Evolutionary conservation across 2,113 vertebrate species (phyloP), one percentile per base, ranked within the genome.

Genomic region (Carassius gibelio): DNA sequence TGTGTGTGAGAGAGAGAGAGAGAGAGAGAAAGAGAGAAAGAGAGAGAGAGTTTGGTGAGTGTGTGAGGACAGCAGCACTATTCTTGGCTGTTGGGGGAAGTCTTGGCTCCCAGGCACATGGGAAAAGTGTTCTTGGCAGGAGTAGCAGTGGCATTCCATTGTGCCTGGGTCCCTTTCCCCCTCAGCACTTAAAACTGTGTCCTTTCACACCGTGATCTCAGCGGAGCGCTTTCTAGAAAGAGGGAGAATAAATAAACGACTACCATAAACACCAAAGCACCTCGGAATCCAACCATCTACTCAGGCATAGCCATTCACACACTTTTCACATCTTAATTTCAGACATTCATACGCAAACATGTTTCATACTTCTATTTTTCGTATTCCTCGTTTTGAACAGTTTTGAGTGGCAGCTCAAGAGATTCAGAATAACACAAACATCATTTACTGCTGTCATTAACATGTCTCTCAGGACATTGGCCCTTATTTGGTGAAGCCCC

Each of bases 91-190:
- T 86, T 81, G 90, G 87, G 92, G 93, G 90, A 93, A 92, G 93
- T 92, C 93, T 94, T 94, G 94, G 93, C 93, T 94, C 92, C 86
- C 79, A 69, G 75, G 90, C 86, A 91, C 91, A 94, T 95, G 94
- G 93, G 94, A 94, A 95, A 94, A 94, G 92, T 93, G 93, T 91
- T 94, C 88, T 93, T 94, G 94, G 94, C 93, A 92, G 90, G 87
- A 89, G 74, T 79, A 90, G 87, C 89, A 81, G 62, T 90, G 89
- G 90, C 92, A 93, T 94, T 94, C 93, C 93, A 93, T 93, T 93
- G 92, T 93, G 91, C 88, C 81, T 81, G 42, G 68, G 82, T 82
- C 85, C 78, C 79, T 87, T 76, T 84, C 72, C 81, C 81, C 69
- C 80, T 86, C 76, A 80, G 71, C 81, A 87, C 83, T 87, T 83